Evolutionary conservation across 1,140 invertebrate species (phyloP).

Genomic region (Aradophagus sp.): DNA sequence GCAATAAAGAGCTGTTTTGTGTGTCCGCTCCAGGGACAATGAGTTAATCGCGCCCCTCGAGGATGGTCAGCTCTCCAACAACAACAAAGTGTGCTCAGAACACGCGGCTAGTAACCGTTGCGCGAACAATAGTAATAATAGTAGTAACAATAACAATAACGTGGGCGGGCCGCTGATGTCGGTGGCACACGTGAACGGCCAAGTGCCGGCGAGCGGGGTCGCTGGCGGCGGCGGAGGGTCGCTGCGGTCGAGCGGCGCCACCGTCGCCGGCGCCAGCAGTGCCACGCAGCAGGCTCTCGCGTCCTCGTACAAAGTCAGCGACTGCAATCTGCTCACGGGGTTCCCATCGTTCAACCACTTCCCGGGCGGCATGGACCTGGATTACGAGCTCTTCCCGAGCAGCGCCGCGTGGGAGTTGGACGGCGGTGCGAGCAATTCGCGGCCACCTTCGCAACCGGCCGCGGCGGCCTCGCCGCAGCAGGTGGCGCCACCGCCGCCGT

Average conservation of each 20-base stretch:
- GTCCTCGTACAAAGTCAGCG: conserved; percentile 60
- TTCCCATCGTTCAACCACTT: conserved; percentile 70
- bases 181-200: conserved; percentile 70
- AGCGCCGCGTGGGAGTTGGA: conserved; percentile 77
- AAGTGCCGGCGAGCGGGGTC: conserved; percentile 63
- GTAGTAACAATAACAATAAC: conserved; percentile 71
- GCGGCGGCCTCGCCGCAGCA: conserved; percentile 68
- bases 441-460: conserved; percentile 74
- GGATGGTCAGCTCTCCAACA: conserved; percentile 75
- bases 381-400: conserved; percentile 77
- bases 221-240: neutral
- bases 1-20: conserved; percentile 32
- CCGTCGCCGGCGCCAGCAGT: conserved; percentile 12
- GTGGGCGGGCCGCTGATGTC: conserved; percentile 73
- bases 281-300: conserved; percentile 36
- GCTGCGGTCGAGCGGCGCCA: conserved; percentile 54
- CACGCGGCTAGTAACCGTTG: conserved; percentile 73
- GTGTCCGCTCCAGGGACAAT: conserved; percentile 70
- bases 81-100: conserved; percentile 73
- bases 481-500: conserved; percentile 54
- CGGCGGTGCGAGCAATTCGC: conserved; percentile 69
- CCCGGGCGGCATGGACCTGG: conserved; percentile 76
- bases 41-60: conserved; percentile 76
- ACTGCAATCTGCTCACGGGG: conserved; percentile 62
- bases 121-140: conserved; percentile 73